Evolutionary conservation across 1,140 invertebrate species (phyloP).

Genomic region (Musca vetustissima): DNA sequence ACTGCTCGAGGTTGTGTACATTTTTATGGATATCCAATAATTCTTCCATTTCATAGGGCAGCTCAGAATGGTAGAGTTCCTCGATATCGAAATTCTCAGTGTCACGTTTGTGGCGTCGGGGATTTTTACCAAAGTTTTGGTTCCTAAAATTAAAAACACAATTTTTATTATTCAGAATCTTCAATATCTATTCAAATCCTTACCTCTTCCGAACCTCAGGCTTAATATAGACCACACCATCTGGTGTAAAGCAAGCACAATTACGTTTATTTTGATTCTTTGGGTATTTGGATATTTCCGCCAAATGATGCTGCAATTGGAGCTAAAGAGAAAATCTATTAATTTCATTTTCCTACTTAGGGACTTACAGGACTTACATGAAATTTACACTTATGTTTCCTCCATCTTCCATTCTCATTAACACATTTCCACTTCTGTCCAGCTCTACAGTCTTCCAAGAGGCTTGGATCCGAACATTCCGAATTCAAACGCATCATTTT

Average conservation of each 20-base stretch:
- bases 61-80: conserved; percentile 58
- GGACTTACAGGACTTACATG: conserved; percentile 57
- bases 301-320: conserved; percentile 51
- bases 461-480: conserved; percentile 61
- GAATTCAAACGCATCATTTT: conserved; percentile 62
- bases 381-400: conserved; percentile 81
- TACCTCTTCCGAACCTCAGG: conserved; percentile 55
- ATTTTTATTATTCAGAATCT: not conserved
- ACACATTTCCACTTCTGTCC: conserved; percentile 90
- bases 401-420: conserved; percentile 75
- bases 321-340: conserved; percentile 30
- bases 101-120: conserved; percentile 37
- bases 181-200: not conserved
- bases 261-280: conserved; percentile 58
- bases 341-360: not conserved
- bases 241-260: conserved; percentile 79
- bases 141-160: conserved; percentile 18
- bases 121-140: conserved; percentile 28
- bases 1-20: conserved; percentile 28
- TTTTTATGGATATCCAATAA: conserved; percentile 41
- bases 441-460: conserved; percentile 67
- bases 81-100: not conserved
- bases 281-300: conserved; percentile 54
- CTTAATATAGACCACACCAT: conserved; percentile 73
- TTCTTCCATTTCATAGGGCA: conserved; percentile 55